These are phyloP conservation scores for Gadopsis bispinosus DNA, from an alignment of 2,797 vertebrate species.

Conservation along the genomic window DNA sequence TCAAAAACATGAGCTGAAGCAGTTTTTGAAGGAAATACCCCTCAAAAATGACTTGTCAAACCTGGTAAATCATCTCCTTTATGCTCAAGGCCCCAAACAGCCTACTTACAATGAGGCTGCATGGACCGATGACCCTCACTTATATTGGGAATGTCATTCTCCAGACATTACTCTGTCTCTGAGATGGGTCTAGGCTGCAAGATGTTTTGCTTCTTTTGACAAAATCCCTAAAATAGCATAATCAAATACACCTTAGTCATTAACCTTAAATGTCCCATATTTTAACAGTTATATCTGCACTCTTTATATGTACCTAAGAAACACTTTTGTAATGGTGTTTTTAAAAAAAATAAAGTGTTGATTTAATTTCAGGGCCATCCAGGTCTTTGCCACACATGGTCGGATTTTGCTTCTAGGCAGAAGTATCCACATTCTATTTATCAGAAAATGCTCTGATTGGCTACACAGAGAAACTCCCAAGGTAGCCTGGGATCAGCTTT, in stretches of 20 bases:
- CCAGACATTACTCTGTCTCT: slow-evolving; percentile 20
- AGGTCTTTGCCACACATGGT: too few relatives aligned
- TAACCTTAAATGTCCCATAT: not conserved
- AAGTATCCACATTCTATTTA: too few relatives aligned
- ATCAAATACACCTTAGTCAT: slow-evolving; percentile 12
- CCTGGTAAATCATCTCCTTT: slow-evolving; percentile 51
- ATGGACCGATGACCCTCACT: slow-evolving; percentile 34
- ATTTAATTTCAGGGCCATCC: too few relatives aligned
- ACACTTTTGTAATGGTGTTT: too few relatives aligned
- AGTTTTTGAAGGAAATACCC: slow-evolving; percentile 37
- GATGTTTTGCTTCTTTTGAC: slow-evolving; percentile 20
- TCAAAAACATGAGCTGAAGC: slow-evolving; percentile 36
- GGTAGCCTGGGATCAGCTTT: too few relatives aligned
- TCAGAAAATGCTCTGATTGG: too few relatives aligned
- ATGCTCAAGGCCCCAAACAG: slow-evolving; percentile 42
- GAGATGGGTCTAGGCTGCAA: slow-evolving; percentile 9
- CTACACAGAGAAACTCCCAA: too few relatives aligned
- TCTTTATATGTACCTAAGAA: too few relatives aligned
- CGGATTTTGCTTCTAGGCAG: too few relatives aligned
- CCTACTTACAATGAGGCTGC: slow-evolving; percentile 33
- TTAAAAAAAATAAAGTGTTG: too few relatives aligned
- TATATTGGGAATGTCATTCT: slow-evolving; percentile 48
- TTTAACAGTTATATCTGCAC: too few relatives aligned
- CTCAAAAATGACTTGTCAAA: slow-evolving; percentile 55
- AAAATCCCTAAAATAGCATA: slow-evolving; percentile 19